Base-by-base conservation (phyloP, 1,140 invertebrate genomes). In the Drosophila bocqueti region DNA sequence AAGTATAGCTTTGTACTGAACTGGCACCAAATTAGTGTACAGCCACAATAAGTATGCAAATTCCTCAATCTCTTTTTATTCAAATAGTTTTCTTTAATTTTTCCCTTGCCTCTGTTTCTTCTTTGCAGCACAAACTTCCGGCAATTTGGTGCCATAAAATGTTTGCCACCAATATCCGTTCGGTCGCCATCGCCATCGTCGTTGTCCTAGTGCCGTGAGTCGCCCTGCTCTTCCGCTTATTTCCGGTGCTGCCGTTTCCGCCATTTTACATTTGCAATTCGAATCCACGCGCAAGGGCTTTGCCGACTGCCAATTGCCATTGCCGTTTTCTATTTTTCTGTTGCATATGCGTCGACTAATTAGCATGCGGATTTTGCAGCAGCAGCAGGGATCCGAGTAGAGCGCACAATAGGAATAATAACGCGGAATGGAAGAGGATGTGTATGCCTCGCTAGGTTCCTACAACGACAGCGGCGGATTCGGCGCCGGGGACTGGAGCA, bases 121-220 rank as follows among this genome's bases (percentile, higher is more conserved):
- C 45, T 42, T 76, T 86, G 57, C 81, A 79, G 79, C 59, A 55
- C 31, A 62, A 69, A 75, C 72, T 91, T 90, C 79, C 85, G 86
- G 72, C 71, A 58, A 85, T 85, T 91, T 75, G 64, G 86, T 66
- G 76, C 58, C 76, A 75, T 90, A 82, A 91, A 90, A 90, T 90
- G 79, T 85, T 91, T 90, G 85, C 86, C 71, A 80, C 79, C 82
- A 91, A 90, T 90, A 91, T 90, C 85, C 85, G 85, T 43, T 68
- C 26, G 72, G 47, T 65, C 61, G 76, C 55, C 40, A 18, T 16
- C 34, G 61, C 18, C 58, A 31, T 49, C 13, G 21, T 50, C 67
- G 66, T 68, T 62, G 50, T 52, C 64, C 54, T 18, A 31, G 38
- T 57, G 63, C 59, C 42, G 46, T 61, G 38, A 71, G 67, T 34